Evolutionary conservation across 2,113 vertebrate species (phyloP).

Genomic region (Dasyornis broadbenti): DNA sequence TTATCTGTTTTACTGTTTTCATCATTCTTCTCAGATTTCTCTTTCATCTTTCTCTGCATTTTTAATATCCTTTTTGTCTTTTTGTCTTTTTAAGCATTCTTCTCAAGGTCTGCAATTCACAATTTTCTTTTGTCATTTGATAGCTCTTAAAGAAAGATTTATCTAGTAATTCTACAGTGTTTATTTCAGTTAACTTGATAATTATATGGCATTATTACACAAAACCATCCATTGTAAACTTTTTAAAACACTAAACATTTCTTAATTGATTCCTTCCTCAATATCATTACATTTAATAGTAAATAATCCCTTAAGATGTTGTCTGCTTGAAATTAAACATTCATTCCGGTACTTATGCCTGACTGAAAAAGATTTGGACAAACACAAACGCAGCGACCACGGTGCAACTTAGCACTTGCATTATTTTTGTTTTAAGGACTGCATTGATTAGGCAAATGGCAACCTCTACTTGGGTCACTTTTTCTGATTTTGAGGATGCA

Average conservation of each 20-base stretch:
- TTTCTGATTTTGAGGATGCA: not conserved
- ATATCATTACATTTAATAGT: not conserved
- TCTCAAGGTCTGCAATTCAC: not conserved
- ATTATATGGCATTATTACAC: not conserved
- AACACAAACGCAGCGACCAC: not conserved
- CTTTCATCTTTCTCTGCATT: not conserved
- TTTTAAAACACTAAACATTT: not conserved
- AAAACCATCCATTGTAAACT: not conserved
- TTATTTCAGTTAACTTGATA: not conserved
- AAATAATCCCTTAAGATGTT: not conserved
- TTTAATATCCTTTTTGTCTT: conserved; percentile 36
- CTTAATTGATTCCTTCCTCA: not conserved
- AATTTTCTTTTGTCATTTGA: not conserved
- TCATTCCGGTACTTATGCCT: not conserved
- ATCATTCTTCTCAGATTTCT: conserved; percentile 7
- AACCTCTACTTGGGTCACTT: not conserved
- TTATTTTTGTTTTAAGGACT: not conserved
- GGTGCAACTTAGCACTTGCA: not conserved
- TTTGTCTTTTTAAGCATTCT: not conserved
- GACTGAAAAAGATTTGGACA: not conserved
- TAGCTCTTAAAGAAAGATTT: not conserved
- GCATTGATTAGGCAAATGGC: not conserved
- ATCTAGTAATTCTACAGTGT: not conserved
- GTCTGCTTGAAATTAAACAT: not conserved
- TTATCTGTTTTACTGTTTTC: conserved; percentile 14